Evolutionary conservation across 2,797 vertebrate species (phyloP).

Genomic region (Acropternis orthonyx): DNA sequence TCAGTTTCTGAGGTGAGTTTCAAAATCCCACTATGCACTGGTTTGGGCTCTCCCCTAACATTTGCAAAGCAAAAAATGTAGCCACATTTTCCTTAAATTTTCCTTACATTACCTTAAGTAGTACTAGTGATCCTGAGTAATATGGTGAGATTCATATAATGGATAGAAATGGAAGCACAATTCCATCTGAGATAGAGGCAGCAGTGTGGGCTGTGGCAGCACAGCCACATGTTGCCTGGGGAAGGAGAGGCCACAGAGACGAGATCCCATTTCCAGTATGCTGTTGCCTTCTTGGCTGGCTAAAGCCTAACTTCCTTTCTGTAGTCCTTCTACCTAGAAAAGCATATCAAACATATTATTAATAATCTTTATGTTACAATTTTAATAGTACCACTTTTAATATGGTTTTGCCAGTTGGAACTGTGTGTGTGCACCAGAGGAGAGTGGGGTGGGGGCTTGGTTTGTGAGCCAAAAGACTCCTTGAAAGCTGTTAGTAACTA

Average conservation of each 20-base stretch:
- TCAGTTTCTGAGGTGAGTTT: background rate
- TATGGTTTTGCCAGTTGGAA: background rate
- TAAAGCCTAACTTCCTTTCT: background rate
- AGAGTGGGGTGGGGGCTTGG: background rate
- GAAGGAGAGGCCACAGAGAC: background rate
- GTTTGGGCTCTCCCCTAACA: background rate
- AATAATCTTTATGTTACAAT: background rate
- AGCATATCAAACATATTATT: background rate
- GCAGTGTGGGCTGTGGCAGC: background rate
- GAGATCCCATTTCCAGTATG: background rate
- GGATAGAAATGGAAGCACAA: background rate
- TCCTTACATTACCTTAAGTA: background rate
- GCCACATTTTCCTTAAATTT: background rate
- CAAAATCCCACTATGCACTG: background rate
- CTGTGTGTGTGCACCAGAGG: background rate
- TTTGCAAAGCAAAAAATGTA: background rate
- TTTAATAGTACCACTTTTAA: background rate
- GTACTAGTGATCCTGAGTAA: background rate
- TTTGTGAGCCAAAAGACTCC: background rate
- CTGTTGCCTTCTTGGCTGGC: background rate
- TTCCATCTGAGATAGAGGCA: background rate
- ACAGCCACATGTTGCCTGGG: fast-evolving
- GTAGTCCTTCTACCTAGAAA: background rate
- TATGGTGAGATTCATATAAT: background rate
- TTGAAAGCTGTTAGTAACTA: background rate